Base-by-base conservation (phyloP, 2,888 invertebrate genomes). In the Amiota mariae region DNA sequence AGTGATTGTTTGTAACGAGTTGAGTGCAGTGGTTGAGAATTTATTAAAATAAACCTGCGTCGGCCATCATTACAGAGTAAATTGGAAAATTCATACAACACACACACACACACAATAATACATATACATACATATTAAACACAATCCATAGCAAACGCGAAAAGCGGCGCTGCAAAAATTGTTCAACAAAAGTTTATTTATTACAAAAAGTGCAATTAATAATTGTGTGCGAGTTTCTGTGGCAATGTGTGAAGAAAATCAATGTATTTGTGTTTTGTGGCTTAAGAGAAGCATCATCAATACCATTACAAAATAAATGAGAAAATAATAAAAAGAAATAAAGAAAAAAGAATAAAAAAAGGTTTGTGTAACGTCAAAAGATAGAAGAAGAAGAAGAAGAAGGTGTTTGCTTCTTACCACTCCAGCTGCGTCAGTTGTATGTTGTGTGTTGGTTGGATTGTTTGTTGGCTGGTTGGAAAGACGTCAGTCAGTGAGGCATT, bases 351-450 rank as follows among this genome's bases (percentile, higher is more conserved):
- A 36, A 36, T 36, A 36, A 36, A 36, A 36, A 36, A 36, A 4
- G 6, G 36, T 36, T 36, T 36, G 36, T 36, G 36, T 36, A 36
- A 36, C 36, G 36, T 36, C 36, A 36, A 36, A 36, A 36, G 36
- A 51, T n/a, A n/a, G 2, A 24, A 24, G 24, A 24, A 24, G 24
- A 54, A 54, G 54, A n/a, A 4, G n/a, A n/a, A 54, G n/a, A 54
- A 54, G n/a, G 13, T 12, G 54, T n/a, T 2, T 0, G n/a, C 3
- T 54, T n/a, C 54, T n/a, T 36, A 18, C 20, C 10, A 18, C 66
- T 48, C 48, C 48, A 66, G 66, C 66, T 66, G 66, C 66, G 48
- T 12, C 48, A 66, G 48, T 66, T 66, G 66, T 18, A 6, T 63
- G 61, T 63, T 59, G 2, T 59, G 59, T n/a, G n/a, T n/a, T n/a